Evolutionary conservation across 2,113 vertebrate species (phyloP), one percentile per base, ranked within the genome.

Genomic region (Albula glossodonta): DNA sequence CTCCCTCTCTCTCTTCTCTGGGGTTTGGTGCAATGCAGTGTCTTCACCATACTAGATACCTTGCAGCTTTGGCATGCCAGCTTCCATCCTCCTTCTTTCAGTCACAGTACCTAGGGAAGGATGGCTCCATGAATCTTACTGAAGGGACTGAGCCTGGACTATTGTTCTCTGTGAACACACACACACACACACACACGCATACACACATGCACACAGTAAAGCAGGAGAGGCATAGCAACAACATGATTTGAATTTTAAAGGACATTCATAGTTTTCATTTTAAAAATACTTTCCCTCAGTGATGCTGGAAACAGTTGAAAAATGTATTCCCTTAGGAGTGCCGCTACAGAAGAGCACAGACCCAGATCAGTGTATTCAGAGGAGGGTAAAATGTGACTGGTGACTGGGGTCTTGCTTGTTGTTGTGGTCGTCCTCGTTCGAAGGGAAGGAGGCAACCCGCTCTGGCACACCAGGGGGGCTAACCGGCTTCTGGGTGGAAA

Each of bases 1-100:
- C 57, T 85, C 5, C 63, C 6, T 81, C 10, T 22, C 63, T n/a
- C 19, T 83, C 51, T 57, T 56, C 48, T 84, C 52, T 53, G 49
- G 6, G 12, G 6, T 85, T 94, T 95, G 94, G 93, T 95, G 94
- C 94, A 94, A 92, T 95, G 94, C 94, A 95, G 94, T 94, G 92
- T 90, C 92, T 94, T 91, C 91, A 93, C 92, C 90, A 94, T 90
- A 90, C 92, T 89, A 91, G 91, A 94, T 91, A 93, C 90, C 93
- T 92, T 93, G 94, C 91, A 93, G 93, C 94, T 90, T 92, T 93
- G 91, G 93, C 87, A 91, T 92, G 91, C 85, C 84, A 91, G 89
- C 91, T 2, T 92, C 91, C 93, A 89, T 88, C 70, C 80, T 88
- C 90, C 74, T 89, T 87, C 2, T 49, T 57, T 66, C n/a, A 74